Percentiles rank a stretch among this genome's conserved stretches.
Evolutionary conservation across 2,888 invertebrate genomes (phyloP).

Genomic region (Mactromeris polynyma): DNA sequence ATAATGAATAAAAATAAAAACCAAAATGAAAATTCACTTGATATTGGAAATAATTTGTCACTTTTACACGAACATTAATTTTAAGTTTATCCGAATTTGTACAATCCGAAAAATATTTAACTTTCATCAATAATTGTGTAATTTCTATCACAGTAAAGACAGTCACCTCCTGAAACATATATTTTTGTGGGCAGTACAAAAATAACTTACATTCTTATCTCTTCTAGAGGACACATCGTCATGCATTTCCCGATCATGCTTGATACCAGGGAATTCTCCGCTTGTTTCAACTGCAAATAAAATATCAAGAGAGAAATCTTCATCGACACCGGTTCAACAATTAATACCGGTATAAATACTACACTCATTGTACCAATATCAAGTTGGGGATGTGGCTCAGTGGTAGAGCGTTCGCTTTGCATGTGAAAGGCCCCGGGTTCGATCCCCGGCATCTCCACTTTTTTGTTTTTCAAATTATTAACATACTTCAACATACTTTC

Average conservation of each 20-base stretch:
- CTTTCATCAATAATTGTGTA: not conserved
- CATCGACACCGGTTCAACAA: not conserved
- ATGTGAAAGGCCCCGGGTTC: slow-evolving; percentile 67
- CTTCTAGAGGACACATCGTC: not conserved
- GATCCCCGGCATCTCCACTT: slow-evolving; percentile 63
- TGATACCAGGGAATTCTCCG: not conserved
- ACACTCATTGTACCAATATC: no score
- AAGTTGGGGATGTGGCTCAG: slow-evolving; percentile 58
- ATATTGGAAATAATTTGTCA: no score
- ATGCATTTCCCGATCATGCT: not conserved
- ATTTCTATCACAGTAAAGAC: not conserved
- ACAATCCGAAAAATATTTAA: not conserved
- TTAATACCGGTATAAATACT: not conserved
- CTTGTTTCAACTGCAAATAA: not conserved
- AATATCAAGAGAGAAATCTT: not conserved
- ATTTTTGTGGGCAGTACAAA: not conserved
- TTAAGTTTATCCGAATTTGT: not conserved
- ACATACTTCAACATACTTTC: no score
- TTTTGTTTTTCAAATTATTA: not conserved
- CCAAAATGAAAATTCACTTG: no score
- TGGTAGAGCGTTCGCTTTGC: slow-evolving; percentile 68
- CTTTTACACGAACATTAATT: not conserved
- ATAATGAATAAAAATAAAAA: no score
- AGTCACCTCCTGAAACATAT: not conserved
- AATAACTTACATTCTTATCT: not conserved